Base-by-base conservation (phyloP, 64 coral and sea anemone genomes). In the Montipora cactus region DNA sequence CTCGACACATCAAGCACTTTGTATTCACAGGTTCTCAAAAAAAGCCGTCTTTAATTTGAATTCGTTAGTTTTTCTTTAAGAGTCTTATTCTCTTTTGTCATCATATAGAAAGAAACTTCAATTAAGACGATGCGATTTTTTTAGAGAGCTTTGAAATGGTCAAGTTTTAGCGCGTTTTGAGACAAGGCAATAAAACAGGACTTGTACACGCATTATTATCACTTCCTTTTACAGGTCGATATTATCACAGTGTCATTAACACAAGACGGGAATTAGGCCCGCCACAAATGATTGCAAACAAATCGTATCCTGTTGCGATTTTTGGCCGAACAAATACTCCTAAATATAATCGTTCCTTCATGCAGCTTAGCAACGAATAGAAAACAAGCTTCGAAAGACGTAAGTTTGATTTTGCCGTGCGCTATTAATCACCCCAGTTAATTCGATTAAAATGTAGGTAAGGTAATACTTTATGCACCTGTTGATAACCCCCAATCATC, bases 381-480 rank as follows among this genome's bases (percentile, higher is more conserved):
- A 86, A 71, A 86, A 8, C 45, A 71, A 71, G 47, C 2, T 46
- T 86, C 18, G 3, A 67, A 70, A 71, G n/a, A 9, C 59, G 45
- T 71, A 75, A 95, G 70, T 90, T 92, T 89, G 55, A 79, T 86
- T 77, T 85, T 61, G 50, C 50, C 19, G 19, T 66, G 73, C 72
- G 58, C 61, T 59, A 95, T 78, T 68, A 84, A 83, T 83, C 75
- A 85, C 78, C 8, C 53, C 7, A 67, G 47, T 59, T 95, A 90
- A 95, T 95, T 90, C 80, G 80, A 95, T 95, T 95, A 90, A 37
- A 95, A 89, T 76, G 84, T 74, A 72, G 70, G 88, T 76, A 86
- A 72, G 57, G 74, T 20, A 71, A 51, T 51, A 80, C 82, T 49
- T 16, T 47, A 8, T 50, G 71, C 93, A 95, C 93, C 93, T 95